Base-by-base conservation (phyloP, 2,888 invertebrate genomes). In the Zelleria hepariella region DNA sequence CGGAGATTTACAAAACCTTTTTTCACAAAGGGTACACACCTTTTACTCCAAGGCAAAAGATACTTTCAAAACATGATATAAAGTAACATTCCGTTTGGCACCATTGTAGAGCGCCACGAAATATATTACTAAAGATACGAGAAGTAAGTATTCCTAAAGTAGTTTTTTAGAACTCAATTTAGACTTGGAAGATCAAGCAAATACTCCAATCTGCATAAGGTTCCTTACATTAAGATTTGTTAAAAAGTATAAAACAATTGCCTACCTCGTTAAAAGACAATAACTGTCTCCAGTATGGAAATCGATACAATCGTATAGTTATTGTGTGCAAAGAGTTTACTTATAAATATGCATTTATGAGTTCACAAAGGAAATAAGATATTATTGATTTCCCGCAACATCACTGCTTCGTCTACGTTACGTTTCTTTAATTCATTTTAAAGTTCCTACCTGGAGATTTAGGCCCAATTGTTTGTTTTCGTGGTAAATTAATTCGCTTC, bases 161-260 rank as follows among this genome's bases (percentile, higher is more conserved):
- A 60, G 58, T 56, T 79, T 77, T 74, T 77, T 77, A 74, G 75
- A 79, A 74, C 73, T 78, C 71, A 75, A 75, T 75, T 74, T 70
- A 68, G 68, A 72, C 68, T 71, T 68, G 47, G 6, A 48, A 32
- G 20, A 21, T 42, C 27, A 21, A 23, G 27, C 60, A 56, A 58
- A 60, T 53, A 59, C 52, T 64, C 58, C 54, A 10, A 57, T 49
- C 48, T 48, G n/a, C n/a, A 10, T 8, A 18, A 56, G 27, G n/a
- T 54, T n/a, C 32, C 15, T 42, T 15, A 42, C 32, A 42, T 42
- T 42, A 15, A 10, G 15, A 42, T 42, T n/a, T n/a, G n/a, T n/a
- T n/a, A n/a, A n/a, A n/a, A n/a, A n/a, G n/a, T n/a, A n/a, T n/a
- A n/a, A n/a, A n/a, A n/a, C n/a, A n/a, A n/a, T n/a, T n/a, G n/a